phyloP scores from a whole-genome alignment of 2,888 invertebrate genomes.

The Emmelina monodactyla region DNA sequence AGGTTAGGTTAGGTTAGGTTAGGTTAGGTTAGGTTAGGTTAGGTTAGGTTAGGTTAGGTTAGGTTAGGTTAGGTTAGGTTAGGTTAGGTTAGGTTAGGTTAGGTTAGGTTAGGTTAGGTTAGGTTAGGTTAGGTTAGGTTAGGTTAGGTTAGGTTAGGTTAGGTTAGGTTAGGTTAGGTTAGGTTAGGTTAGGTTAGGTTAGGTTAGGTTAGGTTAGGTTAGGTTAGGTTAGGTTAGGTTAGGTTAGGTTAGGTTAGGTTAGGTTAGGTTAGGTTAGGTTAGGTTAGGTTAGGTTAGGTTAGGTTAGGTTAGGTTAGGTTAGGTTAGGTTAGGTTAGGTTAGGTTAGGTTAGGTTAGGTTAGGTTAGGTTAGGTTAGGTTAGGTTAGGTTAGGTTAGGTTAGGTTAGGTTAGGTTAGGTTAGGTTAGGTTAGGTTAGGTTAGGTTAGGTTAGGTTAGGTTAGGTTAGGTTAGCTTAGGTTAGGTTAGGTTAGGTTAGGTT shows the following conservation, averaged over 20 bases:
- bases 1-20: constrained; percentile 10
- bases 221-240: constrained; percentile 4
- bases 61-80: constrained; percentile 11
- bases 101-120: constrained; percentile 10
- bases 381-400: constrained; percentile 16
- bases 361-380: constrained; percentile 16
- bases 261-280: too few relatives aligned
- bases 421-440: constrained; percentile 10
- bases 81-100: too few relatives aligned
- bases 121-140: constrained; percentile 13
- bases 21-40: constrained; percentile 11
- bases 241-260: constrained; percentile 8
- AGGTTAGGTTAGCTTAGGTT: constrained; percentile 21
- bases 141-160: constrained; percentile 12
- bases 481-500: constrained; percentile 20
- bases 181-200: too few relatives aligned
- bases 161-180: constrained; percentile 12
- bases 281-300: constrained; percentile 11
- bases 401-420: constrained; percentile 15
- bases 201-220: constrained; percentile 6
- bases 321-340: constrained; percentile 10
- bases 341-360: constrained; percentile 14
- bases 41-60: constrained; percentile 11
- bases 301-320: constrained; percentile 9
- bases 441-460: constrained; percentile 19